Base-by-base conservation (phyloP, 2,797 vertebrate genomes). In the Peromyscus nudipes region DNA sequence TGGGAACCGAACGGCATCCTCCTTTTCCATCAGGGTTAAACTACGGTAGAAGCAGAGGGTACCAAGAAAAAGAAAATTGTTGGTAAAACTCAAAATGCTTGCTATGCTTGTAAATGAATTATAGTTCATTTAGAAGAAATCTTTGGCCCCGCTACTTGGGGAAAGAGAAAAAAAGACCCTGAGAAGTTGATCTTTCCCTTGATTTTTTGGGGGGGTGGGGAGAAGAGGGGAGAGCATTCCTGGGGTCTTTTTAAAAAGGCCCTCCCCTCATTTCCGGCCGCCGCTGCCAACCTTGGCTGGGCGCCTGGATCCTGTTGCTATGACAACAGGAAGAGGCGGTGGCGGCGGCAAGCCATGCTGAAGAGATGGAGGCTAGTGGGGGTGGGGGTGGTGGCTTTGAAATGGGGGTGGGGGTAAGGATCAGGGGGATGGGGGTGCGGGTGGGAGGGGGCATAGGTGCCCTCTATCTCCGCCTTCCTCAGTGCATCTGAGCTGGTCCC, bases 261-360 rank as follows among this genome's bases (percentile, higher is more conserved):
- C 97, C 98, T 96, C 97, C 96, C 96, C 97, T 97, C 97, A 83
- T 97, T 97, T 97, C 98, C 97, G 98, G 97, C 97, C 96, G 92
- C 92, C 0, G 95, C 95, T 81, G 95, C 95, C 96, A 97, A 96
- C 98, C 92, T 96, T 97, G 97, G 97, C 97, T 95, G 89, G 93
- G 97, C 97, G 98, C 97, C 97, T 97, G 96, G 97, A 97, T 97
- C 96, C 95, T 46, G 98, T 98, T 98, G 97, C 97, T 89, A 97
- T 98, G 97, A 96, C 97, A 96, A 98, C 97, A 91, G 97, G 97
- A 98, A 97, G 98, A 97, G 97, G 98, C 97, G 97, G 95, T 92
- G 96, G 94, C 95, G 93, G 96, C 85, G 62, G 69, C 71, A 93
- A 75, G 94, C 65, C 96, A 94, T 75, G 97, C 97, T 89, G 97